phyloP scores from a whole-genome alignment of 2,113 vertebrate genomes.

The Menidia beryllina region DNA sequence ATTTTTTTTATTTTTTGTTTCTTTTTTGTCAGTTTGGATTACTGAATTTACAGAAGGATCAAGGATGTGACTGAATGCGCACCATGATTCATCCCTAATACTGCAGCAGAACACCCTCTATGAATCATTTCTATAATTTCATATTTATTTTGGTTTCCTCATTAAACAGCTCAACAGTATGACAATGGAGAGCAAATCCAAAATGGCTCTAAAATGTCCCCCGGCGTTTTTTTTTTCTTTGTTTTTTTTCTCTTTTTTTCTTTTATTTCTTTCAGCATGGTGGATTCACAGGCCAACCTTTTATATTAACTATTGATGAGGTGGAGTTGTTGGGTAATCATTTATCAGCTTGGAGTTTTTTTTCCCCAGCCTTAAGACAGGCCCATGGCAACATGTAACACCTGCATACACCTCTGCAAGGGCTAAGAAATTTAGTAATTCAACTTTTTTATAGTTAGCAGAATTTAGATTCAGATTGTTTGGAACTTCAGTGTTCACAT shows the following conservation, averaged over 20 bases:
- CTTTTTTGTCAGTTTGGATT: neutral
- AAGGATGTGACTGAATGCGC: constrained; percentile 9
- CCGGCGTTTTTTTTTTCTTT: too few relatives aligned
- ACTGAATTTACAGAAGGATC: constrained; percentile 2
- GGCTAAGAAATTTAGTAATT: constrained; percentile 44
- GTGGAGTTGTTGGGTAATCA: neutral
- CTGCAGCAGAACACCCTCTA: neutral
- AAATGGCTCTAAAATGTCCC: too few relatives aligned
- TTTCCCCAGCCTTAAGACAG: neutral
- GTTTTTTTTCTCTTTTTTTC: neutral
- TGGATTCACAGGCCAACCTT: neutral
- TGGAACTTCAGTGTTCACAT: neutral
- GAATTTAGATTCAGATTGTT: neutral
- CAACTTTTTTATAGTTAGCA: neutral
- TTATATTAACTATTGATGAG: neutral
- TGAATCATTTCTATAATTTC: too few relatives aligned
- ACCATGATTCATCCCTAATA: neutral
- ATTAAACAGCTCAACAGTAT: neutral
- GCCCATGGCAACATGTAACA: constrained; percentile 4
- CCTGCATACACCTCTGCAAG: constrained; percentile 34
- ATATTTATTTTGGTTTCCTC: neutral
- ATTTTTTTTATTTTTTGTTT: too few relatives aligned
- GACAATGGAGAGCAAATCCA: neutral
- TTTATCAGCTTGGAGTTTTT: neutral
- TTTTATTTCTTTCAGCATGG: neutral